These are phyloP conservation scores for Myodes glareolus DNA, from an alignment of 2,113 vertebrate species.

Conservation along the genomic window DNA sequence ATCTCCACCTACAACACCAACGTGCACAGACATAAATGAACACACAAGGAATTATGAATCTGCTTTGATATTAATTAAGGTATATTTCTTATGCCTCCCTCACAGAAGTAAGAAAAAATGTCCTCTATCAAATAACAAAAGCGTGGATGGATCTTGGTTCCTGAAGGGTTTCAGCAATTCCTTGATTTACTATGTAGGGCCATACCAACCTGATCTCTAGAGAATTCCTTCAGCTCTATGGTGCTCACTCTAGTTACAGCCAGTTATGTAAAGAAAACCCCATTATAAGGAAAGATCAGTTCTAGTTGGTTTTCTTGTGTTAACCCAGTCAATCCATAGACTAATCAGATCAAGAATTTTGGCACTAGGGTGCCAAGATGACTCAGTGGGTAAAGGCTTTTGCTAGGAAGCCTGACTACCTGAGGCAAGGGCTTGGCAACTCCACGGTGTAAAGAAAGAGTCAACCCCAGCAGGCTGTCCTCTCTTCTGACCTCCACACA, in stretches of 20 bases:
- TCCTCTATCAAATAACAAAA: neutral
- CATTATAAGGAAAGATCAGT: neutral
- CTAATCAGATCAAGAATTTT: neutral
- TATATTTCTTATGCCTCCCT: neutral
- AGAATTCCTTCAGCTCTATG: neutral
- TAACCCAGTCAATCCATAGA: neutral
- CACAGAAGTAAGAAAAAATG: neutral
- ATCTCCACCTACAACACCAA: neutral
- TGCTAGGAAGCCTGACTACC: neutral
- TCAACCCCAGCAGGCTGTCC: neutral
- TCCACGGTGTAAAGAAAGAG: neutral
- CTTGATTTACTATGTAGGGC: neutral
- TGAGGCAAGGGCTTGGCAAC: neutral
- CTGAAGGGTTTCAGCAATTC: neutral
- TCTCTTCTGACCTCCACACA: neutral
- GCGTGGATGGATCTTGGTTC: rapidly evolving
- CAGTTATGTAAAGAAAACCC: no score
- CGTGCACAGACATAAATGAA: neutral
- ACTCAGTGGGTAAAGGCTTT: neutral
- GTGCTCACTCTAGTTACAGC: rapidly evolving
- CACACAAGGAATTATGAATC: neutral
- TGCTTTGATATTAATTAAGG: neutral
- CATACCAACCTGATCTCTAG: neutral
- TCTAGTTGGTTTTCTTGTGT: neutral
- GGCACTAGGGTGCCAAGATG: neutral